Conservation (phyloP, 2,113 vertebrate genomes). For the Heteronetta atricapilla region DNA sequence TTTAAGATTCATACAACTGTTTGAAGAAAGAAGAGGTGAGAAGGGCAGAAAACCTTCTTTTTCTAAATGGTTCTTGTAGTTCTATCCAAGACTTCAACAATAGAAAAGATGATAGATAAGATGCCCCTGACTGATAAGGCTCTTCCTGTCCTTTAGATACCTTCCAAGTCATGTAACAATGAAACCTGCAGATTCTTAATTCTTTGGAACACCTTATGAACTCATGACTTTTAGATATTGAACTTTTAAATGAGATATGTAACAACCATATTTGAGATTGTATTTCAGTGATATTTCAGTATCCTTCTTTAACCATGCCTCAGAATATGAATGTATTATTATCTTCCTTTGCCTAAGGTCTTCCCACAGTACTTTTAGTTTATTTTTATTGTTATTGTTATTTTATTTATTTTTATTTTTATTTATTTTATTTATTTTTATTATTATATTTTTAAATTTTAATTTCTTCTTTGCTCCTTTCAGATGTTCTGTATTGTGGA, state of each 20-base stretch:
- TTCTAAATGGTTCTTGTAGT: constrained; percentile 36
- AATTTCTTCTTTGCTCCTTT: neutral
- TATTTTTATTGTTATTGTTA: too few relatives aligned
- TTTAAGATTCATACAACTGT: constrained; percentile 27
- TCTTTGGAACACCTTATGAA: constrained; percentile 3
- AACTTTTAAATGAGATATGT: neutral
- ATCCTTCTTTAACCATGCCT: neutral
- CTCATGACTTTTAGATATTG: neutral
- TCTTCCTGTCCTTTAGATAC: constrained; percentile 18
- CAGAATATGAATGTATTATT: neutral
- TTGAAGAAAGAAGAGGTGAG: constrained; percentile 63
- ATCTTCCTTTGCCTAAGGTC: neutral
- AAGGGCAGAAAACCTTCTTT: constrained; percentile 57
- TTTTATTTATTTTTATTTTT: neutral
- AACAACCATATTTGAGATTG: neutral
- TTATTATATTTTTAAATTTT: neutral
- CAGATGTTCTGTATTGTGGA: neutral
- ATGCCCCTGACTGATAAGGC: constrained; percentile 40
- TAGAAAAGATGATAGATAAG: constrained; percentile 43
- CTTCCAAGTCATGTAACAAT: neutral
- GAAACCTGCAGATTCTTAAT: neutral
- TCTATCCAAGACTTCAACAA: constrained; percentile 52
- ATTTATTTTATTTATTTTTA: neutral
- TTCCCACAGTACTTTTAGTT: neutral
- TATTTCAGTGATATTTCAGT: neutral